Base-by-base conservation (phyloP, 53 echinoderm and acorn worm genomes). In the Echinometra lucunter region DNA sequence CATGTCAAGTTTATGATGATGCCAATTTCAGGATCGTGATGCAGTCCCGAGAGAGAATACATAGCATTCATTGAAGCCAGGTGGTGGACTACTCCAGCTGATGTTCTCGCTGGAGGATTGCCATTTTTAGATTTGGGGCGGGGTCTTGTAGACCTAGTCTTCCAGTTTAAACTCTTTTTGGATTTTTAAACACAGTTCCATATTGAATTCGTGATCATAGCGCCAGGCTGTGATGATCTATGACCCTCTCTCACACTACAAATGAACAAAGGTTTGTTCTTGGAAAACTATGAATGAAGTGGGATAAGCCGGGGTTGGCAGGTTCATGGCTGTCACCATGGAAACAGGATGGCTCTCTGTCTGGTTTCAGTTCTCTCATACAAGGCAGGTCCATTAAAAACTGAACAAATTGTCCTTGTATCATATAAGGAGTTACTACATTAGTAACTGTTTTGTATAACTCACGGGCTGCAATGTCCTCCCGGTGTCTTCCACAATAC, bases 21-120 rank as follows among this genome's bases (percentile, higher is more conserved):
- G 85, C 85, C 85, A 83, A 45, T 83, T 83, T 83, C 15, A 83
- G 45, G 85, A 85, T 49, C 85, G 15, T 4, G 45, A 85, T 28
- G n/a, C 13, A 49, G 13, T 28, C 45, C 27, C 30, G 78, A 18
- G 21, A 19, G 2, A 6, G 16, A 30, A 70, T 70, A 8, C 15
- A 2, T 70, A 32, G 15, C 42, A 75, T 75, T 75, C 40, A 40
- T 75, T 75, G 38, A 37, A 85, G 53, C 85, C 45, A 85, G 85
- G 10, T 85, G n/a, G 85, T 40, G 81, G 85, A 85, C 85, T 15
- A 28, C 78, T 78, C 78, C 78, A 21, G 38, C 78, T 78, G 78
- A 21, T 19, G 35, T n/a, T 19, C 78, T 85, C n/a, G 27, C 82
- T 1, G 12, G 82, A 23, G 82, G 44, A 82, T 44, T 16, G 85